These are phyloP conservation scores for Diglossa cyanea DNA, from an alignment of 2,797 vertebrate species.

Conservation along the genomic window DNA sequence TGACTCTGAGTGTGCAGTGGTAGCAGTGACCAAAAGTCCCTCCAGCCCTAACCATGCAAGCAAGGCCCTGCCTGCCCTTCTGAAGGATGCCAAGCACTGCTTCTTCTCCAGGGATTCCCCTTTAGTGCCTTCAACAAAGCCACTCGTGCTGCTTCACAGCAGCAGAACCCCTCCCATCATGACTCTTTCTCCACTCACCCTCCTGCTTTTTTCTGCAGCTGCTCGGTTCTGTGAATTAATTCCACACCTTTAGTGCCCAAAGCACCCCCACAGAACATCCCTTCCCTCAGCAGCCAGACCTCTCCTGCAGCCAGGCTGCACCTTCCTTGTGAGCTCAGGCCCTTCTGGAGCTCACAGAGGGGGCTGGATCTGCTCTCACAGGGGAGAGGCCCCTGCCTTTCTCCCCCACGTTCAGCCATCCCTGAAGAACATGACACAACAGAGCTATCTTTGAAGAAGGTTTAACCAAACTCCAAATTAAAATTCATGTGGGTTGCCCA, in stretches of 20 bases:
- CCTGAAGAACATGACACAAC: rapidly evolving
- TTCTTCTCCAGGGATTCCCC: background rate
- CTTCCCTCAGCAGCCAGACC: background rate
- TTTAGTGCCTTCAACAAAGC: background rate
- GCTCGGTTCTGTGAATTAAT: background rate
- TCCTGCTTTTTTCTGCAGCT: background rate
- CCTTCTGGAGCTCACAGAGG: background rate
- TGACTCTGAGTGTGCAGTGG: background rate
- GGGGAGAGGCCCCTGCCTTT: background rate
- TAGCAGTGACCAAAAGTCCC: background rate
- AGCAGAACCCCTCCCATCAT: background rate
- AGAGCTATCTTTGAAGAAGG: background rate
- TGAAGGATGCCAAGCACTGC: rapidly evolving
- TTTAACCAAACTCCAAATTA: background rate
- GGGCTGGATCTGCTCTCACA: rapidly evolving
- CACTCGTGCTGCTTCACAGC: background rate
- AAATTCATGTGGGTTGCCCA: background rate
- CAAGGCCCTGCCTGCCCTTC: background rate
- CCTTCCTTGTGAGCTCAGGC: background rate
- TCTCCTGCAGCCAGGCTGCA: background rate
- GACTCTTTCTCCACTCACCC: background rate
- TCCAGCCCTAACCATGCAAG: background rate
- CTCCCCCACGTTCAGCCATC: rapidly evolving
- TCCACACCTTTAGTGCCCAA: background rate
- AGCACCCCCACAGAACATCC: background rate